A percentile compares a stretch with the other conserved stretches of the same genome.
Evolutionary conservation across 2,113 vertebrate species (phyloP).

Genomic region (Lepus europaeus): DNA sequence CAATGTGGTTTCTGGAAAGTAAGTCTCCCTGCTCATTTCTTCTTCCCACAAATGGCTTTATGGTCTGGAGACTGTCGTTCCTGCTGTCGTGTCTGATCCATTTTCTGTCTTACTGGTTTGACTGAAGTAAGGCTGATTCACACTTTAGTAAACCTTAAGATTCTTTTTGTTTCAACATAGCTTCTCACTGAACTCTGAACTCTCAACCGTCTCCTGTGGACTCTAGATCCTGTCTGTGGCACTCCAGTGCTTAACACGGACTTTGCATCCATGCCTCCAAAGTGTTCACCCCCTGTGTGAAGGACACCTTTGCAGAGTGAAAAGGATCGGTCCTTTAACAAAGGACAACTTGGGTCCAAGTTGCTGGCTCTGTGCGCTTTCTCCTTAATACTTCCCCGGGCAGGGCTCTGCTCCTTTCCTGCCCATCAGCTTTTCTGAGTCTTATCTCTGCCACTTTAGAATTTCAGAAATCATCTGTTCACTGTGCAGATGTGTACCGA

Average conservation of each 20-base stretch:
- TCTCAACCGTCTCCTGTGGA: not conserved
- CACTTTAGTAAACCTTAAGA: not conserved
- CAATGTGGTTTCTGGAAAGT: slow-evolving; percentile 33
- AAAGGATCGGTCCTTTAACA: not conserved
- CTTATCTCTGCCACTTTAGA: slow-evolving; percentile 59
- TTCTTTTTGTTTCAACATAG: not conserved
- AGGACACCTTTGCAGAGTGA: slow-evolving; percentile 10
- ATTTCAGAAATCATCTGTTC: slow-evolving; percentile 11
- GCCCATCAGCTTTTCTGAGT: not conserved
- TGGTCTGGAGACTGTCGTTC: not conserved
- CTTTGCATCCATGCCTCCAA: not conserved
- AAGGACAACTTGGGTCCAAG: not conserved
- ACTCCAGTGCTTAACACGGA: not conserved
- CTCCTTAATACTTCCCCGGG: not conserved
- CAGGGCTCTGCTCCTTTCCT: slow-evolving; percentile 55
- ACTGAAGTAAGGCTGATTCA: not conserved
- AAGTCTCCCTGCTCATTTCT: slow-evolving; percentile 3
- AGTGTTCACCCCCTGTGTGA: slow-evolving; percentile 22
- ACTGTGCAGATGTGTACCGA: not conserved
- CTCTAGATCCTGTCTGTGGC: not conserved
- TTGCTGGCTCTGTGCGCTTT: slow-evolving; percentile 1
- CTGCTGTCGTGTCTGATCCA: not conserved
- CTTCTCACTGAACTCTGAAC: slow-evolving; percentile 1
- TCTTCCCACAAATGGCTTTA: not conserved
- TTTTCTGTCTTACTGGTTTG: not conserved